Base-by-base conservation (phyloP, 2,888 invertebrate species). In the Poecilus cupreus region DNA sequence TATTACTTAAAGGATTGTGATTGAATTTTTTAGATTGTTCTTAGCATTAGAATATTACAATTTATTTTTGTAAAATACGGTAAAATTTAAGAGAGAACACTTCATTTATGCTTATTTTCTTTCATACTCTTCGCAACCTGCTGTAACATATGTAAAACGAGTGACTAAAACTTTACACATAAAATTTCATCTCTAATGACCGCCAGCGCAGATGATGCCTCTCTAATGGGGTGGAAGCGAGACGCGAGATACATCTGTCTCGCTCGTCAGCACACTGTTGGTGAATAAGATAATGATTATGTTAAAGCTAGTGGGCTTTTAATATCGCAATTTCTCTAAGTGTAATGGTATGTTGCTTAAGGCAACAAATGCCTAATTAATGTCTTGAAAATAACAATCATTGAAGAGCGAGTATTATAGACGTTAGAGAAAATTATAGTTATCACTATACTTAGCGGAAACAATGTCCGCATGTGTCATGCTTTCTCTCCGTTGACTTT, bases 311-410 rank as follows among this genome's bases (percentile, higher is more conserved):
- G 72, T 72, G 72, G 72, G 22, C 72, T 72, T 72, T 72, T 72
- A 72, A 72, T 72, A 72, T 72, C 46, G 37, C 72, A 70, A 70
- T 70, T 70, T 70, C 70, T 72, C 24, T 49, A 49, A 72, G 72
- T 72, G 46, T 72, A 72, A 72, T 72, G 22, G 24, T 8, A 49
- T 72, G 49, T 46, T 72, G n/a, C 72, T 26, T 1, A 4, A 20
- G 16, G 22, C 72, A 72, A 72, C 46, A 72, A 72, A 72, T 72
- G 20, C 46, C 24, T 49, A 72, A 49, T 68, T 68, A 68, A 68
- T 37, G 64, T 68, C 37, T 37, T 32, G 8, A 11, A 72, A 72
- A 72, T 72, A 46, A 72, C 46, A 72, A 72, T 72, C 39, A 70
- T 70, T 37, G 13, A 49, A 13, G 13, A 49, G 18, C 10, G 5